phyloP scores from a whole-genome alignment of 2,888 invertebrate species.

The Merodon equestris region DNA sequence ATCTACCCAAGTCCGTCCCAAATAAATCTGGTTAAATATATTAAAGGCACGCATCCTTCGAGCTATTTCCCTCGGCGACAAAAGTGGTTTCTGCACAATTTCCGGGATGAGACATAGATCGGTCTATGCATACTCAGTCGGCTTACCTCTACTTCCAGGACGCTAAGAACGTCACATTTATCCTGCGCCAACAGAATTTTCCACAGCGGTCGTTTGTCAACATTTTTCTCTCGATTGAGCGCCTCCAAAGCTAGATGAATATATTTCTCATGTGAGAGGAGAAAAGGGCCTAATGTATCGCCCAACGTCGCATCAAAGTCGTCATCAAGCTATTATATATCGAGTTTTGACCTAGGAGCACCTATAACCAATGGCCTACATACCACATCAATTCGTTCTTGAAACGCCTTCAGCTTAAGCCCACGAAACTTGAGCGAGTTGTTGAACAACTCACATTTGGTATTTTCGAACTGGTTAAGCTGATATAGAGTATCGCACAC shows the following conservation, averaged over 20 bases:
- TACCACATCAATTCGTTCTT: constrained; percentile 62
- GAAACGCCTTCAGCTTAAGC: constrained; percentile 58
- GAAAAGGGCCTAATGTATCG: constrained; percentile 32
- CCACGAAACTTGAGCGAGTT: constrained; percentile 53
- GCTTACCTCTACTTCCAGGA: constrained; percentile 52
- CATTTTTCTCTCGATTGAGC: not conserved
- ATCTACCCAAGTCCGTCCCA: constrained; percentile 47
- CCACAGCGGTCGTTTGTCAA: constrained; percentile 52
- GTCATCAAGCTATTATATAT: constrained; percentile 67
- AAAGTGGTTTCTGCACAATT: constrained; percentile 32
- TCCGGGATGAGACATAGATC: no score
- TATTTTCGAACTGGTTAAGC: constrained; percentile 70
- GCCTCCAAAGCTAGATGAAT: constrained; percentile 42
- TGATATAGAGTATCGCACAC: constrained; percentile 70
- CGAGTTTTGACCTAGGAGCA: no score
- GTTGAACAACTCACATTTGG: constrained; percentile 59
- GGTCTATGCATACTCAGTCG: no score
- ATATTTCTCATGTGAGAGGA: constrained; percentile 44
- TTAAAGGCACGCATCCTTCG: constrained; percentile 27
- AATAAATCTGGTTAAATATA: constrained; percentile 51
- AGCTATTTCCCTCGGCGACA: constrained; percentile 38
- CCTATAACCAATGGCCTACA: not conserved
- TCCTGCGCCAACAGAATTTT: constrained; percentile 45
- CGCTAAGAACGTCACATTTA: constrained; percentile 63
- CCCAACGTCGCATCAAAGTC: constrained; percentile 72